Evolutionary conservation across 2,113 vertebrate species (phyloP), one percentile per base, ranked within the genome.

Genomic region (Vicugna pacos): DNA sequence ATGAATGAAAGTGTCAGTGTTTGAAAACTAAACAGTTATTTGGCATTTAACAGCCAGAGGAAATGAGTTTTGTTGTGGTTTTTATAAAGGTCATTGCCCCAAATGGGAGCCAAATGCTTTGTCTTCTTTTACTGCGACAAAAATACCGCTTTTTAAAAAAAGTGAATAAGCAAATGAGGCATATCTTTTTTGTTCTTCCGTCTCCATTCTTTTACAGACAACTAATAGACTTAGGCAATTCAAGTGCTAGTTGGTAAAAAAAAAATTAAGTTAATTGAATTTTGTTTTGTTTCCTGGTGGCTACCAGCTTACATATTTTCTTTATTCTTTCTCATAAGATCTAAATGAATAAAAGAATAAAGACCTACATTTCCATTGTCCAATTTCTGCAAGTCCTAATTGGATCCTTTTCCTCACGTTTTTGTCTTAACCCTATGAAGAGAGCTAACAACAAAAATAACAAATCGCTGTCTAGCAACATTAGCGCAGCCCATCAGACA

Each of bases 11-110:
- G 83, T 73, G 48, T 86, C 79, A 77, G 3, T 86, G 67, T 82
- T 58, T 82, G 75, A 87, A 94, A 96, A 42, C 50, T 35, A 56
- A 67, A 77, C 22, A n/a, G 38, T 82, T 91, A 64, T 30, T 64
- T 91, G 82, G 50, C 54, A 77, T 54, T n/a, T 83, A 35, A 46
- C 24, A 73, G 11, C 48, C 52, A 50, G 38, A 95, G 19, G 42
- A 87, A 70, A 67, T 84, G 70, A 64, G 28, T n/a, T 75, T 75
- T 83, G 46, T 56, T 73, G 50, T 81, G 76, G 38, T 48, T 80
- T 95, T 95, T 72, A 80, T 73, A 58, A 79, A 73, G 42, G 58
- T 62, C 56, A 70, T 5, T 26, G 35, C 10, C 35, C n/a, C 80
- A 46, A 58, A 52, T 15, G 69, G 75, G 86, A 92, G n/a, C 64